Evolutionary conservation across 2,888 invertebrate genomes (phyloP), one percentile per base, ranked within the genome.

Genomic region (Pinctada fucata): DNA sequence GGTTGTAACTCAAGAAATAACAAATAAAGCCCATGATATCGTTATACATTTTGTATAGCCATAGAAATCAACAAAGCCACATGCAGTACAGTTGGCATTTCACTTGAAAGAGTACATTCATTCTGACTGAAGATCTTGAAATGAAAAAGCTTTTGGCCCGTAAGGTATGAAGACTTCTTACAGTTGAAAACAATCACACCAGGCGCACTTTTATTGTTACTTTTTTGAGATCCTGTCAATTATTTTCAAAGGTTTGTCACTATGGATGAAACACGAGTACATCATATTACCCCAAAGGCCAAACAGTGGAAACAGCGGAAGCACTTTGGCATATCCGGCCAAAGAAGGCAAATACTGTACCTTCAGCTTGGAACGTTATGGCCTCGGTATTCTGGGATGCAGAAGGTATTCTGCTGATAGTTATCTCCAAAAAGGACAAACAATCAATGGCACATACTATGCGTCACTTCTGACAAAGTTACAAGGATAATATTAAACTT

Each of bases 101-200:
- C 65, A 65, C 74, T 65, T 65, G 74, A 65, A 74, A 74, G 49
- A 31, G 51, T 1, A 52, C 51, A 65, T 74, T 31, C 49, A 74
- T 65, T 74, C 74, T 74, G 2, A 74, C 74, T n/a, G 52, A 74
- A 48, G 74, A 74, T 65, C 50, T 77, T 63, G 71, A 6, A 64
- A 72, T 52, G 69, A 51, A 49, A 51, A 75, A 68, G 68, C 47
- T 75, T 67, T 75, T 52, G 13, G 69, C 75, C 58, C 68, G 68
- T 13, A 68, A 10, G 75, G 68, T 51, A 69, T 69, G 68, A 68
- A 51, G 69, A 69, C 75, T 67, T 68, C 48, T 75, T 0, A 58
- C 58, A 58, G 58, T 58, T 6, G 58, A 58, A 2, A 8, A 66
- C 2, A 66, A 66, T 8, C 66, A 66, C 66, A 66, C 31, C 66